Conservation (phyloP, 2,888 invertebrate species). For the Rhamnusium bicolor region DNA sequence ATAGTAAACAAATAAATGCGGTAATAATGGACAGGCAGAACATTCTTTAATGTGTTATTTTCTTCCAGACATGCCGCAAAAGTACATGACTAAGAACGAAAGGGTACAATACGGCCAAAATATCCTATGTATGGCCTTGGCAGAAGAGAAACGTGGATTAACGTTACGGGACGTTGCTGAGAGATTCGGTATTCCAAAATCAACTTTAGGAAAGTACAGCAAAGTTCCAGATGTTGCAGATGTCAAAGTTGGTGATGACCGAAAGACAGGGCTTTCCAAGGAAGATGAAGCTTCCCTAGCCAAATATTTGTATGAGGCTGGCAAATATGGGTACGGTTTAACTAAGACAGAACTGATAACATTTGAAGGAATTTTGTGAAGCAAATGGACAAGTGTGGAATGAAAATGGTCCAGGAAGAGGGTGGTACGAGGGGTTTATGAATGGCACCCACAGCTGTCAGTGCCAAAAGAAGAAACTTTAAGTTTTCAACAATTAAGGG, state of each 20-base stretch:
- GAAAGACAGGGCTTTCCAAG: too few species aligned
- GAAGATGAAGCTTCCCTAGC: slow-evolving; percentile 5
- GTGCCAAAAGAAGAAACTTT: neutral
- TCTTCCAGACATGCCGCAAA: neutral
- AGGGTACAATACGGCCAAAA: neutral
- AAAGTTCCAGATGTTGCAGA: too few species aligned
- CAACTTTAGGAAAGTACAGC: slow-evolving; percentile 3
- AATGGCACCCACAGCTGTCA: neutral
- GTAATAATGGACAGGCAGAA: neutral
- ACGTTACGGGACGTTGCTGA: too few species aligned
- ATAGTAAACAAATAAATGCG: neutral
- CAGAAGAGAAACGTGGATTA: neutral
- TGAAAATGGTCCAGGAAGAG: slow-evolving; percentile 2
- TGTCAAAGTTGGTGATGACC: too few species aligned
- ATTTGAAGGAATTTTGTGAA: neutral
- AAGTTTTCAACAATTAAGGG: neutral
- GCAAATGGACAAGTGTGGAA: too few species aligned
- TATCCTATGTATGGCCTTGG: neutral
- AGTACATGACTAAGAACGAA: slow-evolving; percentile 2
- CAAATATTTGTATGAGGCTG: slow-evolving; percentile 1
- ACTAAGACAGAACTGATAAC: neutral
- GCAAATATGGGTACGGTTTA: slow-evolving; percentile 1
- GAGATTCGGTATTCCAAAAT: slow-evolving; percentile 2
- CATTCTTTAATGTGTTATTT: slow-evolving; percentile 1
- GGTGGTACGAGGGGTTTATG: slow-evolving; percentile 1